Evolutionary conservation across 1,140 invertebrate genomes (phyloP).

Genomic region (Lepidostoma basale): DNA sequence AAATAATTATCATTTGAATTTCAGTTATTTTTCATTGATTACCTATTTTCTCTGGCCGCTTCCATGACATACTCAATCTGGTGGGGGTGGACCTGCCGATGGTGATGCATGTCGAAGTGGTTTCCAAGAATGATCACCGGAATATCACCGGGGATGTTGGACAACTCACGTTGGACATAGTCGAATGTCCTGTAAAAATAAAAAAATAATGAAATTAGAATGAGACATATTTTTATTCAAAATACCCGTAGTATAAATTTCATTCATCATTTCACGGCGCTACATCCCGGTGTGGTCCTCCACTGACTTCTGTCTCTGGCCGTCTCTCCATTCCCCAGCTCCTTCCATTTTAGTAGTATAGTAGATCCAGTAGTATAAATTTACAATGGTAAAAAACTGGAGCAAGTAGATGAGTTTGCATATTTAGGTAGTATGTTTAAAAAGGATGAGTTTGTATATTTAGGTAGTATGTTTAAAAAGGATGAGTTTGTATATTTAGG

Average conservation of each 20-base stretch:
- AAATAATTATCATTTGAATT: too few species aligned
- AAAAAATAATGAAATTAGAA: slow-evolving; percentile 20
- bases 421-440: too few species aligned
- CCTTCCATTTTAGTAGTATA: not conserved
- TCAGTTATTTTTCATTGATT: too few species aligned
- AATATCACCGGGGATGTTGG: slow-evolving; percentile 83
- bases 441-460: too few species aligned
- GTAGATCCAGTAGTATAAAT: not conserved
- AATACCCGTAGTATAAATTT: slow-evolving; percentile 26
- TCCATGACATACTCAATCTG: slow-evolving; percentile 57
- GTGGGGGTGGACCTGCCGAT: slow-evolving; percentile 75
- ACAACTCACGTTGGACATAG: slow-evolving; percentile 89
- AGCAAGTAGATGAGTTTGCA: too few species aligned
- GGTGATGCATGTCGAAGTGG: slow-evolving; percentile 95
- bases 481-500: too few species aligned
- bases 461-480: too few species aligned
- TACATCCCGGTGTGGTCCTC: too few species aligned
- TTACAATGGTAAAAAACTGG: too few species aligned
- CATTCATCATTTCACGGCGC: too few species aligned
- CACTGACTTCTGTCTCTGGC: too few species aligned
- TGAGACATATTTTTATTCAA: not conserved
- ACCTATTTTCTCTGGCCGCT: slow-evolving; percentile 56
- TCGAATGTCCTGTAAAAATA: slow-evolving; percentile 84
- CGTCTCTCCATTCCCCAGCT: too few species aligned
- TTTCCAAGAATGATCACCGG: slow-evolving; percentile 92